Evolutionary conservation across 2,888 invertebrate species (phyloP), one percentile per base, ranked within the genome.

Genomic region (Cheiracanthium punctorium): DNA sequence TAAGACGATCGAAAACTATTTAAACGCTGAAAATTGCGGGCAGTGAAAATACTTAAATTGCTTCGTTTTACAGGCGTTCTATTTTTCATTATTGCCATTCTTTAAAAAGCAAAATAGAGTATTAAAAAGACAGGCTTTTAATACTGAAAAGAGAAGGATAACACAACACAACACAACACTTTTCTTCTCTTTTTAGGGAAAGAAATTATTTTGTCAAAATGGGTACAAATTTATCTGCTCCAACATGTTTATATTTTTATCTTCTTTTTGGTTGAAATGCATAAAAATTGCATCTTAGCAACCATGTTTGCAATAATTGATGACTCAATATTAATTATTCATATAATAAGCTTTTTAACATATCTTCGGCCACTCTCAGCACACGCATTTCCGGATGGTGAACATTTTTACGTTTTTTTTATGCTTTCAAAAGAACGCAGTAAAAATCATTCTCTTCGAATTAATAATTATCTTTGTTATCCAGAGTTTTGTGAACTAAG

Each of bases 231-330:
- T 58, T 58, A 58, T 58, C 58, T 58, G 24, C 58, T 58, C 1
- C 58, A 58, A 24, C 58, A 58, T 58, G 37, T 58, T 24, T 4
- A 5, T 17, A 24, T 58, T 58, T 58, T 58, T 58, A 20, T 24
- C 1, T 58, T 58, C 24, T 58, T 24, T 58, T 58, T 24, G 1
- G 24, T 24, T 24, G 58, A 58, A 58, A 58, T 58, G n/a, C 58
- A 58, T 58, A 58, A 58, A 58, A 58, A 58, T 58, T 58, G 24
- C 24, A 58, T 24, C 58, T 58, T 58, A 24, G 58, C 58, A 58
- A 58, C 58, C 58, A 58, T 12, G 58, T 58, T 58, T 58, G n/a
- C 58, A 58, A 58, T 58, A 58, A 58, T 24, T 58, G 58, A 58
- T 58, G 58, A 58, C 58, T 12, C 1, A 20, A 58, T 58, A 58